Percentiles rank a stretch among this genome's conserved stretches.
These are phyloP conservation scores for Eira barbara DNA, from an alignment of 2,113 vertebrate species.

Conservation along the genomic window DNA sequence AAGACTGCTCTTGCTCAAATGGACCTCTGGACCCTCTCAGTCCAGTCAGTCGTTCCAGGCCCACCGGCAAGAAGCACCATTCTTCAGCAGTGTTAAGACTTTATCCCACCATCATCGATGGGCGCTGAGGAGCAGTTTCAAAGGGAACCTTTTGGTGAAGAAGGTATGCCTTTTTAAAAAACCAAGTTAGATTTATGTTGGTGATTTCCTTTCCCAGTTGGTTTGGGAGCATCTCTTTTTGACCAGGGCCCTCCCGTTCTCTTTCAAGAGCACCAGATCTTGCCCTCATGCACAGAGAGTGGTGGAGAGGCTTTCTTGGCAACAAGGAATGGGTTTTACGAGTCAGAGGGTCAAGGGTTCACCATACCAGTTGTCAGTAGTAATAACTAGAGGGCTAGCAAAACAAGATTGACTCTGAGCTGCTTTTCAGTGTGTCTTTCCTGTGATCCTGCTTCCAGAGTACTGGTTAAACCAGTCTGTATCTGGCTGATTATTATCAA, in stretches of 20 bases:
- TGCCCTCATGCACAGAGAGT: background rate
- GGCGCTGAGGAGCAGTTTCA: background rate
- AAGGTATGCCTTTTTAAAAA: background rate
- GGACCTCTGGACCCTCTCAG: constrained; percentile 28
- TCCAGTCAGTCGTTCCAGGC: background rate
- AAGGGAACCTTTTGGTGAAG: background rate
- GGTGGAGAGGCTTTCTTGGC: background rate
- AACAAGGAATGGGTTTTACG: background rate
- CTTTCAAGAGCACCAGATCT: background rate
- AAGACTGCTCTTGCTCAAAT: constrained; percentile 40
- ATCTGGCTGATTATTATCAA: constrained; percentile 69
- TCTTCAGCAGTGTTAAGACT: background rate
- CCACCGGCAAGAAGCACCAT: background rate
- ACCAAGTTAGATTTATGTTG: background rate
- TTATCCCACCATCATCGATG: background rate
- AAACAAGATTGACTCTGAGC: constrained; percentile 25
- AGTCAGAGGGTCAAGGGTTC: background rate
- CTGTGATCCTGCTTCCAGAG: constrained; percentile 41
- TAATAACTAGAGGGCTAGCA: constrained; percentile 15
- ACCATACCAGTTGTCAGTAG: background rate
- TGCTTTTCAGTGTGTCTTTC: constrained; percentile 53
- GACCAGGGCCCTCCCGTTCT: background rate
- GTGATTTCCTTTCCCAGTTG: background rate
- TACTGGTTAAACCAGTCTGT: constrained; percentile 70
- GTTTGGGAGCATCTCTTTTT: background rate